Conservation (phyloP, 2,797 vertebrate species). For the Macrochelys suwanniensis region DNA sequence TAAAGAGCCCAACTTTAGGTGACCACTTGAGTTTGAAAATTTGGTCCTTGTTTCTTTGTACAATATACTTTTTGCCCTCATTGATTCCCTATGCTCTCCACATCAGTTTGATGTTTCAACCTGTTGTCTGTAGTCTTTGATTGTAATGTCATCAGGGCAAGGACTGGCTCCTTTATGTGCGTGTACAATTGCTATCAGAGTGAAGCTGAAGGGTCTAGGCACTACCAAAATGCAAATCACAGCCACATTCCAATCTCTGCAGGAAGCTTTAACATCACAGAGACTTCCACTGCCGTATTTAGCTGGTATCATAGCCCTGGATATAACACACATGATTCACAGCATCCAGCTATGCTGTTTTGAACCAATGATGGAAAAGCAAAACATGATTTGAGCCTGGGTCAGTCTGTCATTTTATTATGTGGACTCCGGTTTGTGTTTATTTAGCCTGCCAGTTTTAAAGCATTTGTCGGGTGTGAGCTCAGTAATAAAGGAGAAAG, state of each 20-base stretch:
- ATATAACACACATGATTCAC: not conserved
- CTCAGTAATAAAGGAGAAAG: not conserved
- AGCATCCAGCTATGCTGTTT: not conserved
- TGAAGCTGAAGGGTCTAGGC: not conserved
- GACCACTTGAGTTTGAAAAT: not conserved
- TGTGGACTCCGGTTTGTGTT: not conserved
- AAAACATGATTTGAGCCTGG: not conserved
- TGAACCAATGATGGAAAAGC: not conserved
- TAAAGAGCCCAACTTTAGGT: not conserved
- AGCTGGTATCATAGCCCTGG: not conserved
- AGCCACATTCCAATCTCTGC: not conserved
- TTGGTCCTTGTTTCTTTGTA: not conserved
- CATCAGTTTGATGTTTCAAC: not conserved
- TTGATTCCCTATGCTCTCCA: not conserved
- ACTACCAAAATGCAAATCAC: not conserved
- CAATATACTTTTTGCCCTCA: not conserved
- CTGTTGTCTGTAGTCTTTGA: not conserved
- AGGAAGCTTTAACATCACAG: not conserved
- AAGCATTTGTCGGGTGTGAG: not conserved
- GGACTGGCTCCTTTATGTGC: not conserved
- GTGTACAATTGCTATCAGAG: not conserved
- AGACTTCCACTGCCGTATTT: not conserved
- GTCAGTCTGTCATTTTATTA: not conserved
- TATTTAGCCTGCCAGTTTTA: conserved; percentile 52
- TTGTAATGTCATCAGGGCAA: not conserved